A percentile compares a stretch with the other conserved stretches of the same genome.
phyloP scores from a whole-genome alignment of 2,888 invertebrate species.

The Zele albiditarsus region DNA sequence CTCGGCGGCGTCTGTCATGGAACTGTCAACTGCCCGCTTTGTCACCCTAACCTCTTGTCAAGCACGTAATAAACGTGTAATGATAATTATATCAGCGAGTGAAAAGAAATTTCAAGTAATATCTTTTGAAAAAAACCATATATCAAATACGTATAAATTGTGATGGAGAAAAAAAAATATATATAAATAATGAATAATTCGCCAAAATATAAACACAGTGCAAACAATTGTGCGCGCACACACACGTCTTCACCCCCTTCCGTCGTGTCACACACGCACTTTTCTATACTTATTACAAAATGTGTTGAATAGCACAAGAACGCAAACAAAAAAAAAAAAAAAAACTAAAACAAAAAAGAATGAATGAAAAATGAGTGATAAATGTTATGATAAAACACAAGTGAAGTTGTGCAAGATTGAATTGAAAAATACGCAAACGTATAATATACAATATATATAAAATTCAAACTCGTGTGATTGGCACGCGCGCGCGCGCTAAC shows the following conservation, averaged over 20 bases:
- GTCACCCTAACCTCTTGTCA: slow-evolving; percentile 41
- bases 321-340: slow-evolving; percentile 14
- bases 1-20: slow-evolving; percentile 53
- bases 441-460: not conserved
- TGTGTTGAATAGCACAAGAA: not conserved
- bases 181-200: too few species aligned
- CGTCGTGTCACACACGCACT: not conserved
- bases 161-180: too few species aligned
- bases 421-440: not conserved
- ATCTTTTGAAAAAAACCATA: too few species aligned
- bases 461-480: slow-evolving; percentile 1
- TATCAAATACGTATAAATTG: too few species aligned
- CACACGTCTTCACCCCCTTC: not conserved
- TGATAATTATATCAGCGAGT: too few species aligned
- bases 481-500: slow-evolving; percentile 8
- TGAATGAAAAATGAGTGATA: not conserved
- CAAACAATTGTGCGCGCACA: not conserved
- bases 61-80: slow-evolving; percentile 2
- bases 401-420: slow-evolving; percentile 16
- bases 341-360: slow-evolving; percentile 28
- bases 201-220: not conserved
- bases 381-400: slow-evolving; percentile 11
- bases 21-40: slow-evolving; percentile 42
- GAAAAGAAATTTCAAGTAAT: too few species aligned
- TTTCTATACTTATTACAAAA: slow-evolving; percentile 2